Conservation (phyloP, 2,888 invertebrate species). For the Cheilosia vernalis region DNA sequence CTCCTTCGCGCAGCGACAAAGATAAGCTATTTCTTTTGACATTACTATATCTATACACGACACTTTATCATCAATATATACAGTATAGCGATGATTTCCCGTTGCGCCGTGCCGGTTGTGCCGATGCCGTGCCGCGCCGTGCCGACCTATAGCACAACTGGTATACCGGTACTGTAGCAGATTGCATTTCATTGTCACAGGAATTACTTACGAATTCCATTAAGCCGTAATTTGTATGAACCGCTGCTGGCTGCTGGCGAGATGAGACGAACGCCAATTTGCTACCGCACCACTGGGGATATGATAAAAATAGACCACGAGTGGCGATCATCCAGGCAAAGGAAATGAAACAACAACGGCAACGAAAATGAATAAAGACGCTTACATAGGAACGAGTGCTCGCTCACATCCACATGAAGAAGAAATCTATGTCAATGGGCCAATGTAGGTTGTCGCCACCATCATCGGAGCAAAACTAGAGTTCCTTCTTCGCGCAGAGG, state of each 20-base stretch:
- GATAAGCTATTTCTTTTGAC: constrained; percentile 59
- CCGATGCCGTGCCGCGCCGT: background rate
- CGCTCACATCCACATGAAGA: constrained; percentile 40
- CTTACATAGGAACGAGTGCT: constrained; percentile 31
- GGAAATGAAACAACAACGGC: constrained; percentile 39
- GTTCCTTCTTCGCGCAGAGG: constrained; percentile 35
- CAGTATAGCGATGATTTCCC: constrained; percentile 47
- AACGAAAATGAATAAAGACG: constrained; percentile 4
- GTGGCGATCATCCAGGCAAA: constrained; percentile 23
- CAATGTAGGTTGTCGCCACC: constrained; percentile 71
- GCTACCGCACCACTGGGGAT: constrained; percentile 19
- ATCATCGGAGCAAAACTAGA: constrained; percentile 45
- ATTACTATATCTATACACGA: constrained; percentile 36
- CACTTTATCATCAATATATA: constrained; percentile 34
- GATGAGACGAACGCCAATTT: constrained; percentile 37
- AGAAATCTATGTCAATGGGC: constrained; percentile 74
- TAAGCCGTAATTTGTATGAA: constrained; percentile 68
- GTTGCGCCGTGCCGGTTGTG: constrained; percentile 22
- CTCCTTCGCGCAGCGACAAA: constrained; percentile 28
- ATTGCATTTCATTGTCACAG: constrained; percentile 72
- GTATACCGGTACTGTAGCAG: constrained; percentile 42
- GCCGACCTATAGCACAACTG: constrained; percentile 29
- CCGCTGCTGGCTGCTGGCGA: background rate
- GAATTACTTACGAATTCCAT: constrained; percentile 72
- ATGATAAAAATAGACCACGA: constrained; percentile 38